Percentiles rank a stretch among this genome's conserved stretches.
These are phyloP conservation scores for Cryptus armator DNA, from an alignment of 2,888 invertebrate species.

Conservation along the genomic window DNA sequence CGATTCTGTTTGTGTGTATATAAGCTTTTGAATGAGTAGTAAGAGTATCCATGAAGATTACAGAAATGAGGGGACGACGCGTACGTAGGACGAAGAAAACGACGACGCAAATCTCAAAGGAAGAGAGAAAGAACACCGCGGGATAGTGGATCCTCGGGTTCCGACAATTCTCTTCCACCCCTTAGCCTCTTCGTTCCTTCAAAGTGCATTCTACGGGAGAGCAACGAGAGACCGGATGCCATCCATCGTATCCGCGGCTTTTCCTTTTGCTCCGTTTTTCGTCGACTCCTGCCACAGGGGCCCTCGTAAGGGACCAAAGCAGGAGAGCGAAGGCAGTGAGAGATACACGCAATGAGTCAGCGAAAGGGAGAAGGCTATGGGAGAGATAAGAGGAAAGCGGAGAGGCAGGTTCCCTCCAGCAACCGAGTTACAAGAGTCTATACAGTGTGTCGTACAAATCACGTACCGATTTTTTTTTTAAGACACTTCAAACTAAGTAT, in stretches of 20 bases:
- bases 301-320: slow-evolving; percentile 60
- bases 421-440: slow-evolving; percentile 43
- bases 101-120: slow-evolving; percentile 43
- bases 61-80: slow-evolving; percentile 50
- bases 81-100: slow-evolving; percentile 44
- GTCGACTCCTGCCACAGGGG: slow-evolving; percentile 31
- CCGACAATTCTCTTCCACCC: slow-evolving; percentile 58
- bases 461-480: background rate
- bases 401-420: slow-evolving; percentile 58
- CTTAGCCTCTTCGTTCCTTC: slow-evolving; percentile 65
- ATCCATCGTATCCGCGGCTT: slow-evolving; percentile 81
- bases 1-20: background rate
- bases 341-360: slow-evolving; percentile 41
- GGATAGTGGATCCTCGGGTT: slow-evolving; percentile 51
- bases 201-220: slow-evolving; percentile 78
- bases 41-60: slow-evolving; percentile 35
- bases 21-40: slow-evolving; percentile 38
- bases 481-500: too few species aligned
- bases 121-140: slow-evolving; percentile 39
- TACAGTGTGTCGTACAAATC: slow-evolving; percentile 11
- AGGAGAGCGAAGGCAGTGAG: slow-evolving; percentile 41
- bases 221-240: slow-evolving; percentile 81
- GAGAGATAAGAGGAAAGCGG: slow-evolving; percentile 60
- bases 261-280: slow-evolving; percentile 64
- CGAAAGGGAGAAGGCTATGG: slow-evolving; percentile 39